Base-by-base conservation (phyloP, 2,113 vertebrate species). In the Osmerus eperlanus region DNA sequence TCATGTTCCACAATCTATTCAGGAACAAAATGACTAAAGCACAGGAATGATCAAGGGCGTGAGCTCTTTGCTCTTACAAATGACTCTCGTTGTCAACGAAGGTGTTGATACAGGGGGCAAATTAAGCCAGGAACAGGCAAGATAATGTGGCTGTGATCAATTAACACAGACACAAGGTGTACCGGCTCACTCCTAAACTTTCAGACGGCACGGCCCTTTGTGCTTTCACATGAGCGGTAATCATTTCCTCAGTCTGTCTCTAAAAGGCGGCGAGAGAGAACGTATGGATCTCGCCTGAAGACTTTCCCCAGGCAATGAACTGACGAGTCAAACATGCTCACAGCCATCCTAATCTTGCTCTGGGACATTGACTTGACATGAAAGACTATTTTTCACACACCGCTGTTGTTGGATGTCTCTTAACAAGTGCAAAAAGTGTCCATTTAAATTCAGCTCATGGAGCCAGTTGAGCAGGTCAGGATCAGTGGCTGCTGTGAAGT, bases 241-340 rank as follows among this genome's bases (percentile, higher is more conserved):
- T 90, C 84, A 91, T 90, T 89, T 89, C 86, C 84, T 84, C 80
- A 79, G 77, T 84, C 86, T 82, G 80, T 86, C 89, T 93, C 93
- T 93, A 89, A 87, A 87, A 93, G 90, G 84, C 83, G 75, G 81
- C 87, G 86, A 81, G 78, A 84, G 84, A 90, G 87, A 80, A 89
- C 86, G 86, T 88, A 91, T 88, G 91, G 91, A 92, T 90, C 91
- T 93, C 83, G 93, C 94, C 94, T 81, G 85, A 80, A 90, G 93
- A 94, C 89, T 87, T 84, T 95, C 95, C 93, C 90, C 83, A 86
- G 94, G 94, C 92, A 79, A 90, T 83, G 88, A 85, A 89, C 91
- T 89, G 90, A 90, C 89, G 84, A 91, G 78, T 90, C 89, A 91
- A 91, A 89, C 90, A 91, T 84, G 92, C 91, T 93, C 91, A 91